Percentiles rank a stretch among this genome's conserved stretches.
These are phyloP conservation scores for Dipus sagitta DNA, from an alignment of 2,797 vertebrate genomes.

Conservation along the genomic window DNA sequence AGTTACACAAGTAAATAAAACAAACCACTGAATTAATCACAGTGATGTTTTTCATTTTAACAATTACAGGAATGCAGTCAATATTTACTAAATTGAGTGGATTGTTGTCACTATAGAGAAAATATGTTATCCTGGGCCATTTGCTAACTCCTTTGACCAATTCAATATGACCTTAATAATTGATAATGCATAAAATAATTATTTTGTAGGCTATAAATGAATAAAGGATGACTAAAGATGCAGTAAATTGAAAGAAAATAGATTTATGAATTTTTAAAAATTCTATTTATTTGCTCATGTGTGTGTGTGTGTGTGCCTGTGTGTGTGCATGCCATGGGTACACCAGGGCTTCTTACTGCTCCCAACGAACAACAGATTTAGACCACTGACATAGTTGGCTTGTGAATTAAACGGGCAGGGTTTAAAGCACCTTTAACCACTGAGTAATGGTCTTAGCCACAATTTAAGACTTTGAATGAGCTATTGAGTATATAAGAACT, in stretches of 20 bases:
- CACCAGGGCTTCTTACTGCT: no score
- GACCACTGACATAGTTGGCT: no score
- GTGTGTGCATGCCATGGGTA: no score
- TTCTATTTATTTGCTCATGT: no score
- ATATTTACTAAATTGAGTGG: slow-evolving; percentile 58
- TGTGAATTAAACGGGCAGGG: no score
- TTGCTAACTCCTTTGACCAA: slow-evolving; percentile 24
- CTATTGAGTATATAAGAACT: not conserved
- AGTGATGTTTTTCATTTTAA: slow-evolving; percentile 45
- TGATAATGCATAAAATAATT: slow-evolving; percentile 73
- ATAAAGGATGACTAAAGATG: slow-evolving; percentile 77
- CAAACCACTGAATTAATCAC: slow-evolving; percentile 48
- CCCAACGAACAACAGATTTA: no score
- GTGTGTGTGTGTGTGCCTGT: no score
- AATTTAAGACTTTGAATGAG: not conserved
- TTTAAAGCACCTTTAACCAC: no score
- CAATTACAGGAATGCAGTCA: not conserved
- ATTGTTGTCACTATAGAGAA: slow-evolving; percentile 37
- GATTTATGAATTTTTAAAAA: not conserved
- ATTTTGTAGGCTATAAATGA: slow-evolving; percentile 81
- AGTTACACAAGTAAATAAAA: slow-evolving; percentile 62
- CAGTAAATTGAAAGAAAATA: slow-evolving; percentile 72
- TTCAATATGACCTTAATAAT: slow-evolving; percentile 67
- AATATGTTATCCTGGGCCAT: slow-evolving; percentile 59
- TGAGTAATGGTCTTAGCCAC: no score